Percentiles rank a stretch among this genome's conserved stretches.
These are phyloP conservation scores for Parambassis ranga DNA, from an alignment of 2,797 vertebrate species.

Conservation along the genomic window DNA sequence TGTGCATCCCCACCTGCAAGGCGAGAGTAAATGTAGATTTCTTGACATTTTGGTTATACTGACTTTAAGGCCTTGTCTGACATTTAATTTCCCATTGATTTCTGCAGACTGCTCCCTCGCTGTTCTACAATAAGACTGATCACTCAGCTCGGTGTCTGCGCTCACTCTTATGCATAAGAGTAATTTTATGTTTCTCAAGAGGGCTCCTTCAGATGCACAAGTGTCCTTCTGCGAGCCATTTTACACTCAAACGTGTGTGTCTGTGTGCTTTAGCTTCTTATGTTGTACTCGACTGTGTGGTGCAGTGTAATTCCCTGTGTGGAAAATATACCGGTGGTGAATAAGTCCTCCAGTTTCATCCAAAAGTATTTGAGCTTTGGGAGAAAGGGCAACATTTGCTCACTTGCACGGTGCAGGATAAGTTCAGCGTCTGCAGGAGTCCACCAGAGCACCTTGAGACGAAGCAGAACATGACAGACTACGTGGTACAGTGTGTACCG, in stretches of 20 bases:
- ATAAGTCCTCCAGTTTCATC: not conserved
- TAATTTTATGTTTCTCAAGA: not conserved
- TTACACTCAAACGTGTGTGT: not conserved
- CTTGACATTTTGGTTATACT: constrained; percentile 49
- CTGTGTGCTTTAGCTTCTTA: not conserved
- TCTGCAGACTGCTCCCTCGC: constrained; percentile 1
- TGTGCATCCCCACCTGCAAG: not conserved
- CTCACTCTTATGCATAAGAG: not conserved
- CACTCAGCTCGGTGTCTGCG: not conserved
- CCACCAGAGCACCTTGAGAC: not conserved
- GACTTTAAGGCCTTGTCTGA: constrained; percentile 49
- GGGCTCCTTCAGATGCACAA: not conserved
- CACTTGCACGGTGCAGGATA: not conserved
- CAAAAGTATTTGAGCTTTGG: not conserved
- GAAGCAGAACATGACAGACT: not conserved
- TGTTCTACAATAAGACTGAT: constrained; percentile 26
- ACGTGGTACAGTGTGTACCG: not conserved
- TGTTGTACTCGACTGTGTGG: not conserved
- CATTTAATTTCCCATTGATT: constrained; percentile 55
- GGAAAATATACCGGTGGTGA: not conserved
- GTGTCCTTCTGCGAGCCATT: not conserved
- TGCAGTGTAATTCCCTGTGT: not conserved
- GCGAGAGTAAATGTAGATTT: constrained; percentile 6
- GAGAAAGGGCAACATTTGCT: constrained; percentile 12
- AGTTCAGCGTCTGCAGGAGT: not conserved